Conservation (phyloP, 2,797 vertebrate species). For the Carcharodon carcharias region DNA sequence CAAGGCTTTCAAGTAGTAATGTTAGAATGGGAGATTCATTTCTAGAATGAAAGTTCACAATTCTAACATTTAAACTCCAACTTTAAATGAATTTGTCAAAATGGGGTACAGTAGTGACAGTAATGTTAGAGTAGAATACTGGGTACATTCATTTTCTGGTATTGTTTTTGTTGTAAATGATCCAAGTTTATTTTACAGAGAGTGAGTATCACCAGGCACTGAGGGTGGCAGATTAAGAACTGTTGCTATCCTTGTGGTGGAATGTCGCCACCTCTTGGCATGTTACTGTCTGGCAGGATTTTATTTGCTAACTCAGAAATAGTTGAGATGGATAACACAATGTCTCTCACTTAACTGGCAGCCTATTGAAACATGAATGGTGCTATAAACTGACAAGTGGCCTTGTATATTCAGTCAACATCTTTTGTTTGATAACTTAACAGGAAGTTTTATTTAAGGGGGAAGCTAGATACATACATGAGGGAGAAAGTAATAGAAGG, state of each 20-base stretch:
- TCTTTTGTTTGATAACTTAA: background rate
- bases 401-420: background rate
- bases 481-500: background rate
- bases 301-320: background rate
- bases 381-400: background rate
- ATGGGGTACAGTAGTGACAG: background rate
- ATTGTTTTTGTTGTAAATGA: background rate
- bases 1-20: background rate
- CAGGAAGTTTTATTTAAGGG: background rate
- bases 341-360: background rate
- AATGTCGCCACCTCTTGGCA: slow-evolving; percentile 17
- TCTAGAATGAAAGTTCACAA: background rate
- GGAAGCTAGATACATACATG: background rate
- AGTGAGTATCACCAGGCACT: background rate
- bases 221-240: background rate
- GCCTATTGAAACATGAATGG: background rate
- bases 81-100: background rate
- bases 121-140: background rate
- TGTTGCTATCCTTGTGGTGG: background rate
- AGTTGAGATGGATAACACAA: background rate
- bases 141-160: background rate
- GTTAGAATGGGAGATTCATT: background rate
- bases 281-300: background rate
- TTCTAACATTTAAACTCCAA: background rate
- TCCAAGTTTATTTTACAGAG: background rate